Percentiles rank a stretch among this genome's conserved stretches.
Evolutionary conservation across 2,113 vertebrate genomes (phyloP).

Genomic region (Piaya cayana): DNA sequence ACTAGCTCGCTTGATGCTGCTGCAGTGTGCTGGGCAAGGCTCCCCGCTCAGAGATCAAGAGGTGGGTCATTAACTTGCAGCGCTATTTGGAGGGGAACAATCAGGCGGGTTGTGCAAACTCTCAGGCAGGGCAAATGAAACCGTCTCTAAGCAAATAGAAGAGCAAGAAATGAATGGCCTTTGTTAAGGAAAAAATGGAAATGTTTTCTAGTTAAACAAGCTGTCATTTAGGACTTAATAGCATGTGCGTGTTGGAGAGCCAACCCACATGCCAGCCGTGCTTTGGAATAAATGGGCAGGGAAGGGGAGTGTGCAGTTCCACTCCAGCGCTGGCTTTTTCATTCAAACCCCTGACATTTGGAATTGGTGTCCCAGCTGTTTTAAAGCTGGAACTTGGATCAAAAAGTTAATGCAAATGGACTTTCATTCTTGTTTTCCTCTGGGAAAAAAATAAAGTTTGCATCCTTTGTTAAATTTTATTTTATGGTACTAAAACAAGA

Average conservation of each 20-base stretch:
- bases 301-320: neutral
- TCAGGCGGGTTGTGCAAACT: neutral
- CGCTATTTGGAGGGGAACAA: neutral
- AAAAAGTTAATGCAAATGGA: neutral
- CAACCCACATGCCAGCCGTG: neutral
- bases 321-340: neutral
- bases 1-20: neutral
- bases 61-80: neutral
- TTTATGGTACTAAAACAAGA: neutral
- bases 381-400: neutral
- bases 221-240: slow-evolving; percentile 64
- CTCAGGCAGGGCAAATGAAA: slow-evolving; percentile 1
- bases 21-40: neutral
- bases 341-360: neutral
- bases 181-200: slow-evolving; percentile 64
- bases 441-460: neutral
- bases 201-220: slow-evolving; percentile 67
- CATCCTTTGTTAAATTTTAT: neutral
- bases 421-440: neutral
- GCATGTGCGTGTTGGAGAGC: slow-evolving; percentile 15
- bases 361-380: neutral
- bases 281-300: slow-evolving; percentile 21
- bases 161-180: slow-evolving; percentile 62
- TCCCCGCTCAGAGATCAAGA: neutral
- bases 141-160: slow-evolving; percentile 38